Conservation (phyloP, 1,140 invertebrate species). For the Bilobella aurantiaca region DNA sequence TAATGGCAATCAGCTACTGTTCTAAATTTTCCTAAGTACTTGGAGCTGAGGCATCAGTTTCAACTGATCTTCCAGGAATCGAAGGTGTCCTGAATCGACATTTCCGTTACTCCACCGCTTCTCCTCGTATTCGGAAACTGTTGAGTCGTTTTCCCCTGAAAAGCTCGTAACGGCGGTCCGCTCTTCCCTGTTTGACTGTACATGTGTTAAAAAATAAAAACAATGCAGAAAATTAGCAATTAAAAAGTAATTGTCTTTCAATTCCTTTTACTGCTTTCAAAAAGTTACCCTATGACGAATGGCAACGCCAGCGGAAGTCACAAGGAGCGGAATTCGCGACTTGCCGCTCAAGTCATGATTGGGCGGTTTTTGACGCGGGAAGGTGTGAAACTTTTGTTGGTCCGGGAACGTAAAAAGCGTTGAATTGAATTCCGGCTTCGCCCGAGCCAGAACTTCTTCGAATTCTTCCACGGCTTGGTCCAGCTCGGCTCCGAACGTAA, state of each 20-base stretch:
- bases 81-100: too few species aligned
- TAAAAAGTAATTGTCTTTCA: background rate
- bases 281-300: background rate
- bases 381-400: constrained; percentile 29
- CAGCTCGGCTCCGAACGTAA: constrained; percentile 37
- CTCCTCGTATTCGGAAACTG: too few species aligned
- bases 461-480: constrained; percentile 62
- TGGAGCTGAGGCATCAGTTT: background rate
- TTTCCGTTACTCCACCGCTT: too few species aligned
- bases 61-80: too few species aligned
- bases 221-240: background rate
- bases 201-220: constrained; percentile 25
- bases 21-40: background rate
- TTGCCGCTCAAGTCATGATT: constrained; percentile 50
- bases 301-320: background rate
- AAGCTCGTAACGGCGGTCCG: too few species aligned
- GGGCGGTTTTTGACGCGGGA: constrained; percentile 26
- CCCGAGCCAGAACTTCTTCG: constrained; percentile 51
- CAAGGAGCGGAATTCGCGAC: background rate
- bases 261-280: background rate
- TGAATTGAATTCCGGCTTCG: constrained; percentile 11
- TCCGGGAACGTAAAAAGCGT: constrained; percentile 29
- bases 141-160: too few species aligned
- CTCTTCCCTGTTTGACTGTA: constrained; percentile 61
- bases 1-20: too few species aligned